Evolutionary conservation across 2,113 vertebrate genomes (phyloP), one percentile per base, ranked within the genome.

Genomic region (Lota lota): DNA sequence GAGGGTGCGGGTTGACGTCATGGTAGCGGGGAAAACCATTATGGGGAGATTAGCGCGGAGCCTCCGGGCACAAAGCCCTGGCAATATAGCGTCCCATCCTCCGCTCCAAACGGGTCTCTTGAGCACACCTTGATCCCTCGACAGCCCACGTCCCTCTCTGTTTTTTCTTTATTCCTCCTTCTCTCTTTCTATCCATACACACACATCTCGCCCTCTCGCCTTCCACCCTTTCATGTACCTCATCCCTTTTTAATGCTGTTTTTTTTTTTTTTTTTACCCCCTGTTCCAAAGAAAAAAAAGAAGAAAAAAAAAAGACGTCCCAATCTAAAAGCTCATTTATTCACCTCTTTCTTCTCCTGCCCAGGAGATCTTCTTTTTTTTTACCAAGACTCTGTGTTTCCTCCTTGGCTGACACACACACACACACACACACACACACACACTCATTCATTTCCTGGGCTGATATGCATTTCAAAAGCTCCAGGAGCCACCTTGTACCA

Each of bases 391-490:
- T 71, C 68, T 72, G 40, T 67, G 70, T 81, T 77, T 79, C 72
- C 73, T 76, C 72, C 40, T 54, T 77, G 79, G 81, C 75, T 79
- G 67, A 75, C 75, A 74, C 11, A 79, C 73, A 54, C 79, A 83
- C 69, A 84, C 75, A 80, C 71, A 74, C 10, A 79, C 71, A 50
- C 81, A 84, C 67, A 84, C 40, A 11, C 75, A 79, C 71, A 73
- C 75, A 72, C 11, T 77, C 73, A 54, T 79, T 85, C 69, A 84
- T 88, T 88, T 88, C 83, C 81, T 82, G 78, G 69, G 67, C 84
- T 90, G 80, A 88, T 90, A 83, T 87, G 81, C 84, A 84, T 90
- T 87, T 89, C 77, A 86, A 87, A 89, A 80, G 85, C 75, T 79
- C 79, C 70, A 70, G 75, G 81, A 81, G 79, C 80, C 75, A 77